Conservation (phyloP, 2,888 invertebrate genomes). For the Scaeva pyrastri region DNA sequence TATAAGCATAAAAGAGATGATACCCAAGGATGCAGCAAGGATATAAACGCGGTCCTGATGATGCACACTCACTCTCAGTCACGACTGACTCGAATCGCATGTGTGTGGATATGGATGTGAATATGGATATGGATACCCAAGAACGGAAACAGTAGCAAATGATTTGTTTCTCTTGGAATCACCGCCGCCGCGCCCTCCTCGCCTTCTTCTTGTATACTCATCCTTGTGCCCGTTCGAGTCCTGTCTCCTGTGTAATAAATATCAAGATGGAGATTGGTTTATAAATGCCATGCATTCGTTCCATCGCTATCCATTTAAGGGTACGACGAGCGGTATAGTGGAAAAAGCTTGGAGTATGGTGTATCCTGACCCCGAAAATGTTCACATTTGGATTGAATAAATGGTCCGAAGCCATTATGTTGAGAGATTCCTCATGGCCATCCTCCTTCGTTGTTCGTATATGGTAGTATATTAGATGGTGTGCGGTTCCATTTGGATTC, state of each 20-base stretch:
- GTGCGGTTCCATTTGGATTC: constrained; percentile 34
- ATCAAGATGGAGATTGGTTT: constrained; percentile 75
- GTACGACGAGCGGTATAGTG: background rate
- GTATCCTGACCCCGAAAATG: constrained; percentile 49
- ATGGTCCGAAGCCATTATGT: constrained; percentile 77
- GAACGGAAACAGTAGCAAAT: constrained; percentile 73
- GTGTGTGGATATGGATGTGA: constrained; percentile 13
- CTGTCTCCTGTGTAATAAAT: constrained; percentile 74
- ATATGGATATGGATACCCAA: constrained; percentile 6
- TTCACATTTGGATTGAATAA: constrained; percentile 74
- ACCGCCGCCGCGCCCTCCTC: constrained; percentile 15
- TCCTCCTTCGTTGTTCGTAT: background rate
- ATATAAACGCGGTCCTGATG: constrained; percentile 16
- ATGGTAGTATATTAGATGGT: background rate
- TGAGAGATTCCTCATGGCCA: constrained; percentile 69
- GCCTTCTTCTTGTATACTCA: background rate
- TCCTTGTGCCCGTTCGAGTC: constrained; percentile 23
- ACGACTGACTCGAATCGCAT: constrained; percentile 21
- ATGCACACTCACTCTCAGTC: constrained; percentile 11
- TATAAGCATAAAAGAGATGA: constrained; percentile 4
- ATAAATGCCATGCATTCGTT: constrained; percentile 74
- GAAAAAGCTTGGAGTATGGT: background rate
- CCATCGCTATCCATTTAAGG: constrained; percentile 19
- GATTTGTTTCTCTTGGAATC: constrained; percentile 71
- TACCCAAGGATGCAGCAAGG: constrained; percentile 28